Evolutionary conservation across 2,113 vertebrate genomes (phyloP).

Genomic region (Burhinus bistriatus): DNA sequence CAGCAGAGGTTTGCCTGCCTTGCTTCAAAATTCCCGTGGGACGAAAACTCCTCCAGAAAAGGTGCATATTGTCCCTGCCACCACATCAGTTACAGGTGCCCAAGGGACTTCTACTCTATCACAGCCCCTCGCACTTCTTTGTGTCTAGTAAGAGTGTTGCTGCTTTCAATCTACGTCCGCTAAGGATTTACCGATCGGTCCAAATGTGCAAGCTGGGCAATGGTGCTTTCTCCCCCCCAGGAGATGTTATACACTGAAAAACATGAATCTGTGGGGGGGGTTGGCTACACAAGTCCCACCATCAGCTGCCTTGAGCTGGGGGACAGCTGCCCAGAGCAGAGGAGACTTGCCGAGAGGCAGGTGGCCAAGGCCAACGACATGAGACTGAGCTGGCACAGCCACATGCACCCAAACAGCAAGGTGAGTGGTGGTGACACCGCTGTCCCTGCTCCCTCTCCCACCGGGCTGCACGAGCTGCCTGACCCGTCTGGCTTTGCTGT

Average conservation of each 20-base stretch:
- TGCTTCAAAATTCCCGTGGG: neutral
- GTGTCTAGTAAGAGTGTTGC: neutral
- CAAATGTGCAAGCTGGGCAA: fast-evolving
- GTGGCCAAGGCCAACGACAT: neutral
- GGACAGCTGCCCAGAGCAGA: neutral
- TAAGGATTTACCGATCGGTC: neutral
- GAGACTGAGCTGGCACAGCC: neutral
- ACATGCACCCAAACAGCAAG: neutral
- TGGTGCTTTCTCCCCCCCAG: fast-evolving
- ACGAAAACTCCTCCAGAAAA: neutral
- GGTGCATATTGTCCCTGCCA: neutral
- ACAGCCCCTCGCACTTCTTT: neutral
- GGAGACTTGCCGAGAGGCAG: neutral
- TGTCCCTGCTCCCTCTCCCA: neutral
- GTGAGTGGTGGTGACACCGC: fast-evolving
- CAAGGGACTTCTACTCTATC: neutral
- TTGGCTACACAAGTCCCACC: neutral
- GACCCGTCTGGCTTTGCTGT: neutral
- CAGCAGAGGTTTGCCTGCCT: neutral
- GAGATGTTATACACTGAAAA: neutral
- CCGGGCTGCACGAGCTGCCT: neutral
- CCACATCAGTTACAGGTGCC: neutral
- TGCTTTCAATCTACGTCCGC: neutral
- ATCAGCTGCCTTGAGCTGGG: neutral
- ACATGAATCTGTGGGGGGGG: neutral